A percentile compares a stretch with the other conserved stretches of the same genome.
Conservation (phyloP, 2,113 vertebrate species). For the Notothenia coriiceps region DNA sequence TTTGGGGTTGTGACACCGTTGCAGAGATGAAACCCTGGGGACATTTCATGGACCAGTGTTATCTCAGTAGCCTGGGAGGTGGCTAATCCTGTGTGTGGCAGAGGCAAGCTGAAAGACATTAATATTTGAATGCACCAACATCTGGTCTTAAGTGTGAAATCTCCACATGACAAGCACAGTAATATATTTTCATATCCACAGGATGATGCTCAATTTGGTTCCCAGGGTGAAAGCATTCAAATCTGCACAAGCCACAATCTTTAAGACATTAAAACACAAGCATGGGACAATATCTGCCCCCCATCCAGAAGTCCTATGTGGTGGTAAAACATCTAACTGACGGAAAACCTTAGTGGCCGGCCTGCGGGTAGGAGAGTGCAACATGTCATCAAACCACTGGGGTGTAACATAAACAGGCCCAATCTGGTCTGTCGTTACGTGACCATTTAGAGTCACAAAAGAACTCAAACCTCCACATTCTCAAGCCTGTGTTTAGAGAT, state of each 20-base stretch:
- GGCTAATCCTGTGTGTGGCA: background rate
- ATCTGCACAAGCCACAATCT: too few relatives aligned
- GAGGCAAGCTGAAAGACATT: conserved; percentile 4
- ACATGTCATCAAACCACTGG: conserved; percentile 51
- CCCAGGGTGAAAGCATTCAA: background rate
- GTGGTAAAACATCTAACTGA: conserved; percentile 30
- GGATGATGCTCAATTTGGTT: conserved; percentile 1
- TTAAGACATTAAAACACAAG: background rate
- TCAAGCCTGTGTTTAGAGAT: conserved; percentile 50
- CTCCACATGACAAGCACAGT: conserved; percentile 9
- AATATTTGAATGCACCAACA: conserved; percentile 10
- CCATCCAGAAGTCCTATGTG: conserved; percentile 5
- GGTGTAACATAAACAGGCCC: conserved; percentile 69
- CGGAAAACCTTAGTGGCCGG: conserved; percentile 26
- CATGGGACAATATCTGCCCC: background rate
- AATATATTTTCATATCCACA: background rate
- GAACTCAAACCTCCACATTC: conserved; percentile 44
- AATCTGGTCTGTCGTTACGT: conserved; percentile 49
- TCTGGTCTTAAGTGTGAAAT: conserved; percentile 9
- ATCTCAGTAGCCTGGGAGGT: background rate
- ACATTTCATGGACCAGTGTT: background rate
- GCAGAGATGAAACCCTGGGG: conserved; percentile 12
- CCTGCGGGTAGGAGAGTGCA: conserved; percentile 34
- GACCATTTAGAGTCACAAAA: conserved; percentile 74
- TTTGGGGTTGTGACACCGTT: conserved; percentile 11